Percentiles rank a stretch among this genome's conserved stretches.
Conservation (phyloP, 1,140 invertebrate species). For the Pseudomyrmex flavicornis region DNA sequence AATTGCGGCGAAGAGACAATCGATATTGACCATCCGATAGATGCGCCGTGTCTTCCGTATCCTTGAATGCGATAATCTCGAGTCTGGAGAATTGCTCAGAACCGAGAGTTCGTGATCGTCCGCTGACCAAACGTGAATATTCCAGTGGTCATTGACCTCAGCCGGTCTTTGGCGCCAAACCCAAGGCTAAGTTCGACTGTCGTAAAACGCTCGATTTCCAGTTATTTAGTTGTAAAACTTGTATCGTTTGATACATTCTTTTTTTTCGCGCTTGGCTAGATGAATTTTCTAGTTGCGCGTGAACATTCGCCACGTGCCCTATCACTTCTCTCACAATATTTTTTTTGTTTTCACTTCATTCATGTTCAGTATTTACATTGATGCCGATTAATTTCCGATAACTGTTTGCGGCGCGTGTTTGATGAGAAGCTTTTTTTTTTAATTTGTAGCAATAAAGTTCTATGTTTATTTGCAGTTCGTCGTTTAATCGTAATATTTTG, state of each 20-base stretch:
- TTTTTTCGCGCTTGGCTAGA: background rate
- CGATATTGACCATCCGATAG: constrained; percentile 30
- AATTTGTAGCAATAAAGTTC: too few species aligned
- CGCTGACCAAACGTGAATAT: constrained; percentile 82
- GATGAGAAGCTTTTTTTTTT: too few species aligned
- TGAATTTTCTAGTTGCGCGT: constrained; percentile 10
- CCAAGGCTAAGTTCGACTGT: constrained; percentile 72
- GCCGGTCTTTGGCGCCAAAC: constrained; percentile 81
- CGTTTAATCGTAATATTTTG: background rate
- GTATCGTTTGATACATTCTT: constrained; percentile 30
- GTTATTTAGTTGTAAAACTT: constrained; percentile 65
- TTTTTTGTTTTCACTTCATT: background rate
- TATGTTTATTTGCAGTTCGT: background rate
- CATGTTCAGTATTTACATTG: background rate
- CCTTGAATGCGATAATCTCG: constrained; percentile 68
- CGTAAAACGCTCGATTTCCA: constrained; percentile 59
- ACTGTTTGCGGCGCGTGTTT: too few species aligned
- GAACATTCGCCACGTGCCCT: too few species aligned
- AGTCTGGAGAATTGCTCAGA: constrained; percentile 69
- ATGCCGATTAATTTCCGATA: constrained; percentile 22
- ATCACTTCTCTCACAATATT: background rate
- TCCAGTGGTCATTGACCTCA: constrained; percentile 82
- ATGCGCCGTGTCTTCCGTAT: constrained; percentile 57
- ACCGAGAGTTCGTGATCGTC: constrained; percentile 62
- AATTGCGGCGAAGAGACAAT: background rate